Base-by-base conservation (phyloP, 2,797 vertebrate species). In the Pseudotriccus pelzelni region DNA sequence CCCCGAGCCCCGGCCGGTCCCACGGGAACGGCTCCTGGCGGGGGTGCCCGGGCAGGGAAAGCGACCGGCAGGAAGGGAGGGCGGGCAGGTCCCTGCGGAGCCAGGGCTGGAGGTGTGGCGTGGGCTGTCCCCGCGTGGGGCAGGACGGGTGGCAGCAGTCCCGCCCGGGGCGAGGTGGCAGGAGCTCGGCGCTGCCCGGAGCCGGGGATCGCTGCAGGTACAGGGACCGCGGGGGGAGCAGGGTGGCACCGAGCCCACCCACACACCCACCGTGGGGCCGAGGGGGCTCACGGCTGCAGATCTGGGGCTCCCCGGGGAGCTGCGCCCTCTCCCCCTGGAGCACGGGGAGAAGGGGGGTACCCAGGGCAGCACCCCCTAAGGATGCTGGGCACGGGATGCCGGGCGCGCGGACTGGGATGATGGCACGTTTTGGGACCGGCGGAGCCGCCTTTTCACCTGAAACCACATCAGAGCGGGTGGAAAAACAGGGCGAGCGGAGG, bases 241-340 rank as follows among this genome's bases (percentile, higher is more conserved):
- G 47, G 50, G 20, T 1, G 91, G 53, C 70, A 12, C 3, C 1
- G 9, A 12, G 27, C 20, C 20, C 50, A 17, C 9, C 9, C 34
- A 50, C 55, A 25, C 36, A 20, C 12, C 27, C 69, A 46, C 46
- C 22, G 1, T 52, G 32, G 43, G 24, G 17, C 6, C 1, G 32
- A 9, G 22, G 15, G 39, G 27, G 28, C 6, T 44, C 12, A 4
- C 8, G 22, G 78, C n/a, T 0, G 1, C 1, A 1, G 41, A 28
- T 21, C 4, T 3, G 0, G 60, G 36, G 43, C 6, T 28, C 6
- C 14, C 21, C 25, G 10, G 36, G 56, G 74, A 37, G 75, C 53
- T 10, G 52, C 27, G 0, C 7, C 7, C 37, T 50, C 27, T 18
- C 49, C 49, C 47, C 49, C 6, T 11, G 50, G 50, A 11, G 16